A percentile compares a stretch with the other conserved stretches of the same genome.
These are phyloP conservation scores for Cecropterus lyciades DNA, from an alignment of 1,140 invertebrate genomes.

Conservation along the genomic window DNA sequence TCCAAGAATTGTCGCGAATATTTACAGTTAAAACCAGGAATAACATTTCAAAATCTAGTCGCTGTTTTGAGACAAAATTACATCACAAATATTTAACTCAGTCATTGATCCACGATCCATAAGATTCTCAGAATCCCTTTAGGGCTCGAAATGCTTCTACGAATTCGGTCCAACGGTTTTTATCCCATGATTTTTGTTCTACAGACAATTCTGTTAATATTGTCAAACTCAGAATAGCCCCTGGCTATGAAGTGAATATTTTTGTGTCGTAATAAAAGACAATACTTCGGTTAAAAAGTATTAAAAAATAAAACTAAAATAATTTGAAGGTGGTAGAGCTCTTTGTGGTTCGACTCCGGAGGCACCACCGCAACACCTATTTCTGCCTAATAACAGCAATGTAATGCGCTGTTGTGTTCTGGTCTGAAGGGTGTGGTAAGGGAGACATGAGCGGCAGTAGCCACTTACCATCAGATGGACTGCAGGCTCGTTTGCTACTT, in stretches of 20 bases:
- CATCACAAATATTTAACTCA: conserved; percentile 28
- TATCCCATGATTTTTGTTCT: conserved; percentile 28
- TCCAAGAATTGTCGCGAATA: too few relatives aligned
- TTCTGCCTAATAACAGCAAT: too few relatives aligned
- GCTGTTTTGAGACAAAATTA: conserved; percentile 9
- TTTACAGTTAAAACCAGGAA: background rate
- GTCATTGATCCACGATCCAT: conserved; percentile 37
- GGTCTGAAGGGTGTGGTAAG: too few relatives aligned
- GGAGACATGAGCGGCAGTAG: too few relatives aligned
- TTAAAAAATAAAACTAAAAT: too few relatives aligned
- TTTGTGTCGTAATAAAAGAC: background rate
- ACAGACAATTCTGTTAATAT: conserved; percentile 36
- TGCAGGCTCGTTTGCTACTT: too few relatives aligned
- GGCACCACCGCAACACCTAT: too few relatives aligned
- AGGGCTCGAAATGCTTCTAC: conserved; percentile 37
- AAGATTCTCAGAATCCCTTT: conserved; percentile 41
- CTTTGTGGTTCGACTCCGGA: too few relatives aligned
- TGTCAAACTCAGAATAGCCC: conserved; percentile 11
- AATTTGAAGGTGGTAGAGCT: too few relatives aligned
- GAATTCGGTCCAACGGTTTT: conserved; percentile 39
- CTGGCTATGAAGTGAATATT: conserved; percentile 11
- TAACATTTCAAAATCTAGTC: background rate
- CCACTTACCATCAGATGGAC: too few relatives aligned
- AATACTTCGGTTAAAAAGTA: too few relatives aligned
- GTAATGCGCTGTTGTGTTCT: too few relatives aligned